phyloP scores from a whole-genome alignment of 2,888 invertebrate species.

The Aphidius colemani region DNA sequence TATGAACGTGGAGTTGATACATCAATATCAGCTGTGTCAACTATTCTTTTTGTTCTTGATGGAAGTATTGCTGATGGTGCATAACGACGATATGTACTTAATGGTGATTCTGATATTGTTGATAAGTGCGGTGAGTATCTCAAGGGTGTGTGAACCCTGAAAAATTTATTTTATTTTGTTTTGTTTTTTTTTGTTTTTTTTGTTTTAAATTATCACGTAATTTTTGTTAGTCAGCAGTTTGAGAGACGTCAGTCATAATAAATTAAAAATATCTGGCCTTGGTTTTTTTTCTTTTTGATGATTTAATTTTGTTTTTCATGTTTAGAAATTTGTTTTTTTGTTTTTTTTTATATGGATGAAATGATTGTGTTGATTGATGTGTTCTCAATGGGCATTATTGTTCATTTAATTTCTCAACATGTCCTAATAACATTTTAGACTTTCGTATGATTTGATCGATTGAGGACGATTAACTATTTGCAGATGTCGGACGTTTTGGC shows the following conservation, averaged over 20 bases:
- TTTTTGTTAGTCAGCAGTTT: conserved; percentile 3
- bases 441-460: too few species aligned
- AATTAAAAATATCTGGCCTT: too few species aligned
- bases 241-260: conserved; percentile 7
- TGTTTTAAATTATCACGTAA: neutral
- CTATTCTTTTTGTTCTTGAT: conserved; percentile 70
- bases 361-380: neutral
- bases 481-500: too few species aligned
- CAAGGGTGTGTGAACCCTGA: conserved; percentile 50
- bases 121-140: conserved; percentile 76
- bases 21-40: conserved; percentile 86
- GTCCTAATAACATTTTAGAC: too few species aligned
- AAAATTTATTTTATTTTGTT: conserved; percentile 24
- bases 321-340: neutral
- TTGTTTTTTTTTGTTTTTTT: too few species aligned
- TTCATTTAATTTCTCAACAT: too few species aligned
- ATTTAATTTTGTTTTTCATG: neutral
- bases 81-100: conserved; percentile 49
- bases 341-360: neutral
- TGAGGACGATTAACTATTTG: too few species aligned
- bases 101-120: conserved; percentile 71
- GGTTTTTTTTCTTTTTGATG: too few species aligned
- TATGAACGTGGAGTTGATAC: conserved; percentile 66
- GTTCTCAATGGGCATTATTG: neutral
- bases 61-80: conserved; percentile 45